A percentile compares a stretch with the other conserved stretches of the same genome.
phyloP scores from a whole-genome alignment of 2,888 invertebrate genomes.

The Clostera curtula region DNA sequence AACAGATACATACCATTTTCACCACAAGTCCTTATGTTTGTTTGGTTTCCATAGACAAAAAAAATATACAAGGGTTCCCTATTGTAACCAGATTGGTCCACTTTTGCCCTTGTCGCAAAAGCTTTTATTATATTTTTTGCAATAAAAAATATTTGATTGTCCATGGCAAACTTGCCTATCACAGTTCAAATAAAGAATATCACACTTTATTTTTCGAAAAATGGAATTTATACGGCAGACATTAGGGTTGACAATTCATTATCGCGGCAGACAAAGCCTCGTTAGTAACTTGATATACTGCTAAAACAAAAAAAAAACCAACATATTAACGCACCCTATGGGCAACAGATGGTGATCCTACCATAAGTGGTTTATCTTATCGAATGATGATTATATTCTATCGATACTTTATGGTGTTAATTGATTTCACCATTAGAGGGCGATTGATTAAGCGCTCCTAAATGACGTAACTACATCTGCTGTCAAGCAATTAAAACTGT shows the following conservation, averaged over 20 bases:
- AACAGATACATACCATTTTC: constrained; percentile 16
- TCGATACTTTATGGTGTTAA: constrained; percentile 32
- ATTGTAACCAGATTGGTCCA: constrained; percentile 41
- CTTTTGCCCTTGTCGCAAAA: constrained; percentile 42
- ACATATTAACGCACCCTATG: constrained; percentile 16
- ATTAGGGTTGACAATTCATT: constrained; percentile 7
- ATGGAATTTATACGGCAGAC: constrained; percentile 4
- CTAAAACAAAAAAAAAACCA: constrained; percentile 22
- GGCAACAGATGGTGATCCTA: constrained; percentile 33
- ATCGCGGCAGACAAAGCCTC: constrained; percentile 8
- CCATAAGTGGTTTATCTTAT: constrained; percentile 36
- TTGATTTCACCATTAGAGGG: constrained; percentile 36
- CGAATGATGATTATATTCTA: constrained; percentile 31
- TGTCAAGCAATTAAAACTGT: constrained; percentile 10
- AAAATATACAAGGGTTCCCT: constrained; percentile 27
- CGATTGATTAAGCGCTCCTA: constrained; percentile 20
- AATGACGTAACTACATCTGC: constrained; percentile 16
- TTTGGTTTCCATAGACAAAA: constrained; percentile 12
- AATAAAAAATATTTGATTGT: constrained; percentile 44
- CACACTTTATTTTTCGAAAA: constrained; percentile 7
- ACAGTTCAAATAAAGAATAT: constrained; percentile 15
- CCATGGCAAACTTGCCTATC: constrained; percentile 33
- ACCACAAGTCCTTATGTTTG: constrained; percentile 16
- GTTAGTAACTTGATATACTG: constrained; percentile 30
- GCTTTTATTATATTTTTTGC: constrained; percentile 38